phyloP scores from a whole-genome alignment of 2,113 vertebrate species.

The Atrichornis clamosus region DNA sequence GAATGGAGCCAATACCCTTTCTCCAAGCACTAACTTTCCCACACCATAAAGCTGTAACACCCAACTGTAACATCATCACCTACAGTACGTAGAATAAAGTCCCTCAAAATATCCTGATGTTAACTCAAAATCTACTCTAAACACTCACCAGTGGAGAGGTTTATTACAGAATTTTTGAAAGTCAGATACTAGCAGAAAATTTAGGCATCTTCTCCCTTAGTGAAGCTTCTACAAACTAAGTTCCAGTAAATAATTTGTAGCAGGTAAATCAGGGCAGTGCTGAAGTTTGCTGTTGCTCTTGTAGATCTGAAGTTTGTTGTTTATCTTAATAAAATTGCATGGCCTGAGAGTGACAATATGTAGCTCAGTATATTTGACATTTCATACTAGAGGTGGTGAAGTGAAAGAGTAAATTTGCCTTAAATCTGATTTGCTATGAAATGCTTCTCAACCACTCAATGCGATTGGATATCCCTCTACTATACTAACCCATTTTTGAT shows the following conservation, averaged over 20 bases:
- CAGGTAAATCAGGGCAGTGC: fast-evolving
- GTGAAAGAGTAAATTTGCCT: not conserved
- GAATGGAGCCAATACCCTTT: not conserved
- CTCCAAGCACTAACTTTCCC: not conserved
- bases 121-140: not conserved
- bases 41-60: not conserved
- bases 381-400: not conserved
- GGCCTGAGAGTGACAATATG: not conserved
- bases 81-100: not conserved
- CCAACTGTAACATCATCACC: not conserved
- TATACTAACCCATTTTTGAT: not conserved
- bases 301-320: not conserved
- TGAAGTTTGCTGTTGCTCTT: not conserved
- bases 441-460: not conserved
- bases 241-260: not conserved
- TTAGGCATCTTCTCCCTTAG: not conserved
- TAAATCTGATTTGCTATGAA: not conserved
- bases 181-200: not conserved
- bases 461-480: not conserved
- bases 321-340: not conserved
- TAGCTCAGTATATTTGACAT: not conserved
- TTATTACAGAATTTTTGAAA: not conserved
- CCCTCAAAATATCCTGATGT: not conserved
- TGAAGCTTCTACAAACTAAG: not conserved
- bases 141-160: fast-evolving